Evolutionary conservation across 2,888 invertebrate species (phyloP), one percentile per base, ranked within the genome.

Genomic region (Thelaira solivaga): DNA sequence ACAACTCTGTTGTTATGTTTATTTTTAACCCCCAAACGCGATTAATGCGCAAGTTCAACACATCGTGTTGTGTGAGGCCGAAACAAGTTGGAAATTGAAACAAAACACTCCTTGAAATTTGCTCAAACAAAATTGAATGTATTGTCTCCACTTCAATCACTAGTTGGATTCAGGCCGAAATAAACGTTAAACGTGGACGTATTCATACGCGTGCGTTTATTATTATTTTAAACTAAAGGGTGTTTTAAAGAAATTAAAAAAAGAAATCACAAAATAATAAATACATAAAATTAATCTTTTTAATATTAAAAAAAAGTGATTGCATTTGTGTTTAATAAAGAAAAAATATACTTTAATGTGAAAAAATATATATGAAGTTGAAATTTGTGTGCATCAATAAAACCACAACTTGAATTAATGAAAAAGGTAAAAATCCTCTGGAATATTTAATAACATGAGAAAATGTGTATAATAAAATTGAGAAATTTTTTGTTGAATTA

Each of bases 151-250:
- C 71, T 76, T 80, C 67, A 80, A 69, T 80, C 80, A 75, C 65
- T 55, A 80, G 80, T 81, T 81, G 76, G 76, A 80, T 79, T 80
- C 74, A 80, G 80, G 68, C 78, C 81, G 81, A 55, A 73, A 69
- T 74, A 78, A 80, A 76, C 80, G 76, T 80, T 62, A 26, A 72
- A 65, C 69, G 64, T 74, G 62, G 78, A 71, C 77, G 47, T 72
- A 29, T 20, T 41, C 62, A 62, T 49, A 61, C 76, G 79, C 72
- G 76, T 72, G 79, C 76, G 75, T 68, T 72, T 76, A 29, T 80
- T 67, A 43, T 64, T 57, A 26, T 73, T 39, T 47, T 51, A 36
- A 57, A 57, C 45, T 65, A 49, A 69, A 67, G 73, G 51, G 73
- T 80, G 80, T 73, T 69, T 57, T n/a, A n/a, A n/a, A n/a, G n/a